Evolutionary conservation across 2,888 invertebrate genomes (phyloP), one percentile per base, ranked within the genome.

Genomic region (Belgica antarctica): DNA sequence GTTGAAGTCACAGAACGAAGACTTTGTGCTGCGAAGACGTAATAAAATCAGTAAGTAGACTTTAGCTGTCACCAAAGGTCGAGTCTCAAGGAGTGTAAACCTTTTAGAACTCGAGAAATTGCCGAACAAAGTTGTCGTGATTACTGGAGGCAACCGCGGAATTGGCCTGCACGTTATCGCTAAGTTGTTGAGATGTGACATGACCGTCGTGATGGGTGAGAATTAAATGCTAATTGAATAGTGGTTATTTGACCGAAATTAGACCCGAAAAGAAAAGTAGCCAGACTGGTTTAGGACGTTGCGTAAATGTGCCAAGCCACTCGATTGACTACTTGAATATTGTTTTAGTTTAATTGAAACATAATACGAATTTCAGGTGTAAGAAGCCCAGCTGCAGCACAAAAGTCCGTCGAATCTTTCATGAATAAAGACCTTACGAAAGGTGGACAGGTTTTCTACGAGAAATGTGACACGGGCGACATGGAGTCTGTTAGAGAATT

Each of bases 101-200:
- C 74, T 84, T 79, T 66, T 74, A 86, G 89, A 84, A 76, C 81
- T 88, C 74, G 83, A 85, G 74, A 83, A 83, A 70, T 85, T 86
- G 76, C 82, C 82, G 46, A 88, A 85, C 68, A 85, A 87, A 80
- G 81, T 90, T 71, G 93, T 90, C 71, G 85, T 94, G 68, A 86
- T 94, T 72, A 94, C 94, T 10, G 94, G 94, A 52, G 94, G 94
- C 1, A 88, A 91, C 70, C 84, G 92, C 74, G 94, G 94, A 46
- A 92, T 94, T 74, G 94, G 94, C 8, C 80, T 85, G 22, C 86
- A 88, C 80, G 87, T 92, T 19, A 87, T 91, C 24, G 86, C 86
- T 77, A 88, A 88, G 79, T 81, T 94, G 68, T 79, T 93, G 65
- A 83, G 87, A 76, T 88, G 89, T 75, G 88, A 90, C 75, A 87